Base-by-base conservation (phyloP, 2,113 vertebrate genomes). In the Lasiurus cinereus region DNA sequence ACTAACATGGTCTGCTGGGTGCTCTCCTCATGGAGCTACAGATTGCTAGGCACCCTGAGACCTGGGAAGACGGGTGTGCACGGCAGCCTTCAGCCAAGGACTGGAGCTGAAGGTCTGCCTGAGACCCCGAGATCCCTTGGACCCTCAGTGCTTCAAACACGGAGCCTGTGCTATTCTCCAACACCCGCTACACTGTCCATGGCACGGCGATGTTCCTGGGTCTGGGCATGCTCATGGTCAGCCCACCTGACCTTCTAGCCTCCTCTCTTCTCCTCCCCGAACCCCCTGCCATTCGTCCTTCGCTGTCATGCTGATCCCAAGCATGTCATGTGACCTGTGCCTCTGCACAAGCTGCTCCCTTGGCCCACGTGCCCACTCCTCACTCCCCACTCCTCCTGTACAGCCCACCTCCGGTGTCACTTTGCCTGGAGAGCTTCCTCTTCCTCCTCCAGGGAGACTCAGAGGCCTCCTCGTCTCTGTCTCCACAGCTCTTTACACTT, bases 311-410 rank as follows among this genome's bases (percentile, higher is more conserved):
- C 52, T 59, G 15, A 50, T 54, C 59, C 83, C 50, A n/a, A 88
- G 46, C n/a, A 36, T 0, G 12, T n/a, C 19, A 19, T 1, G 48
- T 21, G 76, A 22, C 43, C 36, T 50, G 15, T 0, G 12, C 62
- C 52, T 89, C 31, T 21, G 67, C 19, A 54, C 74, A 48, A 31
- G 52, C 16, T 33, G 78, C 5, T 43, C 21, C 64, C 48, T 86
- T 48, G 56, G 72, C 50, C 84, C 62, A 29, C 76, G 78, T 31
- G 27, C 96, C 73, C 98, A 93, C 91, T 83, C 96, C 98, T 94
- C 10, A 88, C 91, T 39, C 84, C 83, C 52, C n/a, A 13, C 6
- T 72, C 72, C 48, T 77, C 90, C 48, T 70, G 90, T 52, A 9
- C 1, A 21, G 70, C 16, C 52, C 91, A 83, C 50, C 31, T 48